Percentiles rank a stretch among this genome's conserved stretches.
Evolutionary conservation across 1,140 invertebrate genomes (phyloP).

Genomic region (Drosophila asahinai): DNA sequence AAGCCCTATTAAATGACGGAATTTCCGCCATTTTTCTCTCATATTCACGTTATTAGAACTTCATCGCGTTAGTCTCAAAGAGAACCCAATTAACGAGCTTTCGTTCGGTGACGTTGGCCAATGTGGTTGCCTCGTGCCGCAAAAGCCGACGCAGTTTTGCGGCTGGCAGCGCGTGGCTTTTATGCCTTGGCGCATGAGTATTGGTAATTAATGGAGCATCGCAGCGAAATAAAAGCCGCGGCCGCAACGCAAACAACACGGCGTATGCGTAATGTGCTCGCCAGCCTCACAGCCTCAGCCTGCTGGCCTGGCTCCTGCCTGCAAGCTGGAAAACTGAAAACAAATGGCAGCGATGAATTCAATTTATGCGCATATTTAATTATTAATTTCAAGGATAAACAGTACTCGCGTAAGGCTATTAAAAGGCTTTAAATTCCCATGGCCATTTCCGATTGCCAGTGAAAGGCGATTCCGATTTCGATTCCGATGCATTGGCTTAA

Average conservation of each 20-base stretch:
- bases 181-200: constrained; percentile 70
- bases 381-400: constrained; percentile 59
- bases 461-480: constrained; percentile 48
- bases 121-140: constrained; percentile 46
- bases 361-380: constrained; percentile 72
- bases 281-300: background rate
- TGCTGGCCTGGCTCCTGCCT: background rate
- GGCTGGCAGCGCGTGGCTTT: constrained; percentile 58
- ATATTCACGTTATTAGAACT: constrained; percentile 66
- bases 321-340: constrained; percentile 21
- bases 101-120: constrained; percentile 50
- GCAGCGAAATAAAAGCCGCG: constrained; percentile 45
- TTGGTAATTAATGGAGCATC: constrained; percentile 65
- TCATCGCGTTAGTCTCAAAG: constrained; percentile 20
- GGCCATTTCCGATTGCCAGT: constrained; percentile 50
- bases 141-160: constrained; percentile 58
- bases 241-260: constrained; percentile 43
- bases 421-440: constrained; percentile 67
- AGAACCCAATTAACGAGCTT: constrained; percentile 65
- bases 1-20: constrained; percentile 48
- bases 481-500: constrained; percentile 53
- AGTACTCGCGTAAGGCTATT: constrained; percentile 41
- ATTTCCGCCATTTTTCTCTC: constrained; percentile 26
- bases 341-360: constrained; percentile 53
- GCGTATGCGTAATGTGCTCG: constrained; percentile 70